phyloP scores from a whole-genome alignment of 2,113 vertebrate species.

The Piliocolobus tephrosceles region DNA sequence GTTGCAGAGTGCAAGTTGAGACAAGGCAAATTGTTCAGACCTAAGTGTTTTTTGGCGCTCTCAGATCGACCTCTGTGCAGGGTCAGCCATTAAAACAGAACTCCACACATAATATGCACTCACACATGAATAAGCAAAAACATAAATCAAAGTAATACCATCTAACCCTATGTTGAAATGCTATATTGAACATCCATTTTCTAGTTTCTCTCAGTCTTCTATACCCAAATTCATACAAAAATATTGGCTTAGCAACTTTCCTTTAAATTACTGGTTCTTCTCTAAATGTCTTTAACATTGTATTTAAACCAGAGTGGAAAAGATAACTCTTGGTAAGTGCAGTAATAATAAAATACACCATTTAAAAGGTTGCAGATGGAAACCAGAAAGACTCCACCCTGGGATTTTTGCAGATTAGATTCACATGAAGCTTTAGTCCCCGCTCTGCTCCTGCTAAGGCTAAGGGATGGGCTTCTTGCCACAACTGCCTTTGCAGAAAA shows the following conservation, averaged over 20 bases:
- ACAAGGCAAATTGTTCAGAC: neutral
- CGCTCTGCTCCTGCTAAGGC: constrained; percentile 18
- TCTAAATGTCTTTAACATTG: neutral
- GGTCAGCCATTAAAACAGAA: constrained; percentile 4
- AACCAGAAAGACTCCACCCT: neutral
- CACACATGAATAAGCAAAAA: neutral
- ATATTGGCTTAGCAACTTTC: neutral
- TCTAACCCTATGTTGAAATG: constrained; percentile 46
- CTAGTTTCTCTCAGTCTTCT: neutral
- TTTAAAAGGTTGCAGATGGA: constrained; percentile 14
- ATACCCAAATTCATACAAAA: constrained; percentile 2
- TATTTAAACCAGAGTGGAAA: constrained; percentile 11
- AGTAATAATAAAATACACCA: neutral
- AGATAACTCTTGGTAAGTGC: neutral
- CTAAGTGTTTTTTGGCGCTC: neutral
- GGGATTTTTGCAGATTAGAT: neutral
- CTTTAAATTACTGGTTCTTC: neutral
- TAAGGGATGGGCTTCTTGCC: neutral
- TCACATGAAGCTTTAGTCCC: neutral
- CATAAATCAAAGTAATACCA: neutral
- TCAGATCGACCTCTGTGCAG: constrained; percentile 20
- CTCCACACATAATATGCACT: neutral
- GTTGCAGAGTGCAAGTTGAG: neutral
- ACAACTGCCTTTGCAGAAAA: constrained; percentile 64
- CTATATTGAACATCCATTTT: neutral